Conservation (phyloP, 2,797 vertebrate species). For the Dromococcyx pavoninus region DNA sequence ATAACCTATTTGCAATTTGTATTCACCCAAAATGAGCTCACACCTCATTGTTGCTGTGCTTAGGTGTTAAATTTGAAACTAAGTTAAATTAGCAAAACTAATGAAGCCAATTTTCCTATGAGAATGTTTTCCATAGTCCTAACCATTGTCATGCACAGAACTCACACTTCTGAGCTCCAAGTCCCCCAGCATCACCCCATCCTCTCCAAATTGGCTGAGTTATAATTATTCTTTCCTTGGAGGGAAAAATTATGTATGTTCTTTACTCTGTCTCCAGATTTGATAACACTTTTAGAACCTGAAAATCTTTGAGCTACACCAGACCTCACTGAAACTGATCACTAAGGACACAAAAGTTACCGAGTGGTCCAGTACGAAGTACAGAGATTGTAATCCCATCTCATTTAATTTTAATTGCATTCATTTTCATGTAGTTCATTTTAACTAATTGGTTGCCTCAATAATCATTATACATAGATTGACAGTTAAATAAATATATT, state of each 20-base stretch:
- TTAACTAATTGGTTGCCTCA: slow-evolving; percentile 28
- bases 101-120: background rate
- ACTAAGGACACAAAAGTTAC: background rate
- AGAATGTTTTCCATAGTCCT: background rate
- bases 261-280: background rate
- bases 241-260: background rate
- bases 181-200: accelerated
- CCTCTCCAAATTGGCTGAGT: background rate
- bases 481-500: slow-evolving; percentile 23
- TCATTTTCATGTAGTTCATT: background rate
- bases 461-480: slow-evolving; percentile 11
- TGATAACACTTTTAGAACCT: background rate
- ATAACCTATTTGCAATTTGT: background rate
- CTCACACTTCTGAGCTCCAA: background rate
- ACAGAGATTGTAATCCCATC: background rate
- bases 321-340: background rate
- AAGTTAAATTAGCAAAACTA: slow-evolving; percentile 41
- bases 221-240: background rate
- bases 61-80: background rate
- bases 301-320: background rate
- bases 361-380: background rate
- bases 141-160: background rate
- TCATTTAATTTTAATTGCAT: slow-evolving; percentile 19
- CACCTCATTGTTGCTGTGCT: background rate
- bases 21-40: background rate